Conservation (phyloP, 2,113 vertebrate species). For the Parotia lawesii region DNA sequence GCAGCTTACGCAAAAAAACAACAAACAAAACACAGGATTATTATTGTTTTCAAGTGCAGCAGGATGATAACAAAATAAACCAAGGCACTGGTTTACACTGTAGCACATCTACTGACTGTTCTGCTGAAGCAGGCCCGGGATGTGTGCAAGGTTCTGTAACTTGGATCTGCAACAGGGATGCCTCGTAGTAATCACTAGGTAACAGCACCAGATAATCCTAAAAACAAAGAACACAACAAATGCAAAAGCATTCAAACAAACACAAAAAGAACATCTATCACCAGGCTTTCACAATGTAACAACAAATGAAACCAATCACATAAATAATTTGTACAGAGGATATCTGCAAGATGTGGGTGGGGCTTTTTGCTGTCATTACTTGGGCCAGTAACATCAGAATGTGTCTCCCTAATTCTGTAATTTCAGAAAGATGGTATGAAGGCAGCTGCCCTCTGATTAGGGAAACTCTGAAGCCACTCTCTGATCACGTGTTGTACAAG, state of each 20-base stretch:
- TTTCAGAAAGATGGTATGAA: background rate
- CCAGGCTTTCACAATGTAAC: background rate
- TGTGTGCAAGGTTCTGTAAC: constrained; percentile 84
- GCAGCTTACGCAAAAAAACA: constrained; percentile 74
- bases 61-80: background rate
- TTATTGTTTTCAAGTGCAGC: background rate
- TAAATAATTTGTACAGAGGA: background rate
- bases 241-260: background rate
- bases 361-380: background rate
- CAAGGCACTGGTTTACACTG: background rate
- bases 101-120: constrained; percentile 77
- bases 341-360: background rate
- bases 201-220: constrained; percentile 94
- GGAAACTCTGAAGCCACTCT: background rate
- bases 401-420: background rate
- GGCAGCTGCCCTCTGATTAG: background rate
- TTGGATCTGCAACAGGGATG: constrained; percentile 76
- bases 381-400: background rate
- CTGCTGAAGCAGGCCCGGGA: constrained; percentile 12
- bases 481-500: background rate
- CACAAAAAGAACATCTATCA: background rate
- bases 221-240: background rate
- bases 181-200: constrained; percentile 89
- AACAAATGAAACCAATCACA: background rate
- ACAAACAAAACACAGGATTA: background rate